These are phyloP conservation scores for Lacanobia wlatinum DNA, from an alignment of 2,888 invertebrate genomes.

Conservation along the genomic window DNA sequence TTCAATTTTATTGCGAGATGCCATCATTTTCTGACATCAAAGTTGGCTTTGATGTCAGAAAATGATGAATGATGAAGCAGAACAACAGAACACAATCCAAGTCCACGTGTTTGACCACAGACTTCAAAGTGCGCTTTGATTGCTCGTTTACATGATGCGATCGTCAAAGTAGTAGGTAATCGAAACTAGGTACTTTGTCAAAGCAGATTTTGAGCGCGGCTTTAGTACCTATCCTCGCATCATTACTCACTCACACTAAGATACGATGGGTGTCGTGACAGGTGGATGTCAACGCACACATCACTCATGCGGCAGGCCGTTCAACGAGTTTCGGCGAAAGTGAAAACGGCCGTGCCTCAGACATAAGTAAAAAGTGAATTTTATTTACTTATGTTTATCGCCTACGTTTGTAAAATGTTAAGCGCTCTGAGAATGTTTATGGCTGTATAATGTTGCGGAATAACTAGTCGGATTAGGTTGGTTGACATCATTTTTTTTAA, in stretches of 20 bases:
- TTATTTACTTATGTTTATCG: slow-evolving; percentile 62
- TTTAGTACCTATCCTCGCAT: background rate
- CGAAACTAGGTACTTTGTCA: too few species aligned
- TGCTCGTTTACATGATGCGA: too few species aligned
- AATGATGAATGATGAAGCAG: too few species aligned
- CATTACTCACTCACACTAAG: slow-evolving; percentile 21
- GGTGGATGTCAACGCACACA: slow-evolving; percentile 59
- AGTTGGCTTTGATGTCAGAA: too few species aligned
- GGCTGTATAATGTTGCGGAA: slow-evolving; percentile 29
- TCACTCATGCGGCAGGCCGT: slow-evolving; percentile 56
- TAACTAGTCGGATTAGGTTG: slow-evolving; percentile 24
- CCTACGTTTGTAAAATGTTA: slow-evolving; percentile 40
- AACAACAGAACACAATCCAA: too few species aligned
- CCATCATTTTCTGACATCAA: too few species aligned
- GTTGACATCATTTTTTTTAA: slow-evolving; percentile 14
- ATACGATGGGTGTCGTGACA: slow-evolving; percentile 33
- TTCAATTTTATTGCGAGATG: too few species aligned
- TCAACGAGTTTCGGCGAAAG: slow-evolving; percentile 73
- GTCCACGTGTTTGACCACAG: too few species aligned
- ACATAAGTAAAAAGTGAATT: slow-evolving; percentile 67
- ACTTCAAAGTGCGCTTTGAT: too few species aligned
- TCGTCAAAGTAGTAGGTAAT: too few species aligned
- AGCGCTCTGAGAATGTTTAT: slow-evolving; percentile 39
- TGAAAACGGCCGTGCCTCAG: slow-evolving; percentile 64
- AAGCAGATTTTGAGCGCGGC: too few species aligned